Evolutionary conservation across 2,113 vertebrate species (phyloP).

Genomic region (Phalacrocorax brasilianus): DNA sequence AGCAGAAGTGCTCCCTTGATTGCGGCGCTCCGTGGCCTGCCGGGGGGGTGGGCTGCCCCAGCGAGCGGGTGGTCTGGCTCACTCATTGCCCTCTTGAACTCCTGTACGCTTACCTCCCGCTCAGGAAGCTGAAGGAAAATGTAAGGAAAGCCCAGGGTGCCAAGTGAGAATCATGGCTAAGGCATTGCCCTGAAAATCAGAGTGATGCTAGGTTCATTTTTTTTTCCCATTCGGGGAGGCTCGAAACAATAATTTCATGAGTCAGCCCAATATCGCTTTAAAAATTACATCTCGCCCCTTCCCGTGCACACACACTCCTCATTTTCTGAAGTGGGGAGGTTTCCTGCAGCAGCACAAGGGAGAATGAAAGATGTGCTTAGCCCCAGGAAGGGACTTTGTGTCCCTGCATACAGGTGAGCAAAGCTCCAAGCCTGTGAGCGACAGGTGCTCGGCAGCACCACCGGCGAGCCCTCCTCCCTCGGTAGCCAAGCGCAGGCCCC

Average conservation of each 20-base stretch:
- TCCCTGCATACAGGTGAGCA: not conserved
- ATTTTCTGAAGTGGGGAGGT: not conserved
- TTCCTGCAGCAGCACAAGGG: not conserved
- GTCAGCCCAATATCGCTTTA: not conserved
- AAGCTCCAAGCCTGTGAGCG: not conserved
- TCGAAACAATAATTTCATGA: not conserved
- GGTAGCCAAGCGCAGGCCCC: not conserved
- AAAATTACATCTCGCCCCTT: not conserved
- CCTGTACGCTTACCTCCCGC: fast-evolving
- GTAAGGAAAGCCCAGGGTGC: not conserved
- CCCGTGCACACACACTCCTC: not conserved
- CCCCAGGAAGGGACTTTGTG: not conserved
- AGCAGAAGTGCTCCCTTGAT: not conserved
- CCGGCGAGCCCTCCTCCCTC: fast-evolving
- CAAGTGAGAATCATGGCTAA: not conserved
- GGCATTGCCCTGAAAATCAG: not conserved
- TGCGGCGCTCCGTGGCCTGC: not conserved
- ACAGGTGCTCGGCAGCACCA: not conserved
- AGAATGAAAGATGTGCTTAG: fast-evolving
- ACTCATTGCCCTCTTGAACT: not conserved
- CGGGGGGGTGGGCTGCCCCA: not conserved
- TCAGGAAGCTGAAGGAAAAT: not conserved
- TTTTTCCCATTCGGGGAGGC: not conserved
- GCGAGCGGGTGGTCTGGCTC: not conserved
- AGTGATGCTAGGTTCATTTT: not conserved